These are phyloP conservation scores for Oscheius sp. DNA, from an alignment of 2,888 invertebrate genomes.

Conservation along the genomic window DNA sequence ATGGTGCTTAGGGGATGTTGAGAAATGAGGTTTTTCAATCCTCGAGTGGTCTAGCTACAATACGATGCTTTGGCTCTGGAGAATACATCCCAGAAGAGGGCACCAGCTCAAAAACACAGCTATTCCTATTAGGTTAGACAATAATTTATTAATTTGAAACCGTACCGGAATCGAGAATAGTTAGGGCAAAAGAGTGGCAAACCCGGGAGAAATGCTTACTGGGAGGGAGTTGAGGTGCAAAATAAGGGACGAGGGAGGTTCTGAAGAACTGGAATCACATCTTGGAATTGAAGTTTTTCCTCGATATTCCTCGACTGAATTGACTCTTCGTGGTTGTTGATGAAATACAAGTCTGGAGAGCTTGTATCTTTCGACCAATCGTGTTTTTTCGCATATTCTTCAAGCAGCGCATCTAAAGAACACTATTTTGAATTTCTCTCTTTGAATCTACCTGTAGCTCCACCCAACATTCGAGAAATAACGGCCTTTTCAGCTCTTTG, in stretches of 20 bases:
- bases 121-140: slow-evolving; percentile 26
- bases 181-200: neutral
- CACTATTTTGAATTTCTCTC: too few relatives aligned
- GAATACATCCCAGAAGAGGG: slow-evolving; percentile 16
- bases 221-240: too few relatives aligned
- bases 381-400: slow-evolving; percentile 90
- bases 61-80: slow-evolving; percentile 39
- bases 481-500: slow-evolving; percentile 87
- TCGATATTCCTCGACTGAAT: slow-evolving; percentile 99
- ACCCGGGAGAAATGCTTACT: too few relatives aligned
- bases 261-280: neutral
- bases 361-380: slow-evolving; percentile 82
- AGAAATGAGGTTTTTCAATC: slow-evolving; percentile 39
- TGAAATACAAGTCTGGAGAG: slow-evolving; percentile 81
- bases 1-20: slow-evolving; percentile 17
- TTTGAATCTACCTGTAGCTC: slow-evolving; percentile 80
- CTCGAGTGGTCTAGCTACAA: slow-evolving; percentile 35
- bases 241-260: slow-evolving; percentile 5
- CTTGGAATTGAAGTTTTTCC: slow-evolving; percentile 89
- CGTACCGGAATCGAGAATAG: neutral
- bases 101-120: slow-evolving; percentile 11
- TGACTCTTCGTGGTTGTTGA: slow-evolving; percentile 94
- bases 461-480: slow-evolving; percentile 85
- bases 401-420: slow-evolving; percentile 80
- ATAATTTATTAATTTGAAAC: neutral